Conservation (phyloP, 2,888 invertebrate genomes). For the Pogonocherus hispidulus region DNA sequence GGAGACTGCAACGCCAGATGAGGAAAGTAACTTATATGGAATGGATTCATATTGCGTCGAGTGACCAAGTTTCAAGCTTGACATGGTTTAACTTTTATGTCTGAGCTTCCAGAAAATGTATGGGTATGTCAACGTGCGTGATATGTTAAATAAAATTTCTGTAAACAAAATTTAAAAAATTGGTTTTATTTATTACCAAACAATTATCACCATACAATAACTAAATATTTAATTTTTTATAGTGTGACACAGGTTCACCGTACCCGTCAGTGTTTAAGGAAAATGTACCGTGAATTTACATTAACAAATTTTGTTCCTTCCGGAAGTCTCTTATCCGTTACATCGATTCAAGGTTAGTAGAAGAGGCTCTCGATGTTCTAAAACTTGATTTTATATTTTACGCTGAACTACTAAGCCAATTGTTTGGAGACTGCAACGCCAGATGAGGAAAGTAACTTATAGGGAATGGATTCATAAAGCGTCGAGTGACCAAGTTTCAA, state of each 20-base stretch:
- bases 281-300: slow-evolving; percentile 17
- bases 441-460: not conserved
- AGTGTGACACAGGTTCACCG: too few species aligned
- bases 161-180: too few species aligned
- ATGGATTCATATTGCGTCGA: not conserved
- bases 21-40: not conserved
- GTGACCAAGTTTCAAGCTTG: too few species aligned
- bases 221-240: too few species aligned
- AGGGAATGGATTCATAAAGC: not conserved
- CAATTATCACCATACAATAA: too few species aligned
- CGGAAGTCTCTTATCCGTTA: slow-evolving; percentile 1
- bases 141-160: too few species aligned
- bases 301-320: slow-evolving; percentile 16
- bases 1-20: not conserved
- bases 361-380: not conserved
- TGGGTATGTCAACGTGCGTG: too few species aligned
- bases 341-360: slow-evolving; percentile 12
- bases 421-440: not conserved
- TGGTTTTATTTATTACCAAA: too few species aligned
- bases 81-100: too few species aligned
- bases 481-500: too few species aligned
- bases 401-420: not conserved
- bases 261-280: slow-evolving; percentile 2
- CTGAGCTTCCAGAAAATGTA: too few species aligned
- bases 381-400: not conserved